Evolutionary conservation across 2,888 invertebrate species (phyloP).

Genomic region (Dendrolimus houi): DNA sequence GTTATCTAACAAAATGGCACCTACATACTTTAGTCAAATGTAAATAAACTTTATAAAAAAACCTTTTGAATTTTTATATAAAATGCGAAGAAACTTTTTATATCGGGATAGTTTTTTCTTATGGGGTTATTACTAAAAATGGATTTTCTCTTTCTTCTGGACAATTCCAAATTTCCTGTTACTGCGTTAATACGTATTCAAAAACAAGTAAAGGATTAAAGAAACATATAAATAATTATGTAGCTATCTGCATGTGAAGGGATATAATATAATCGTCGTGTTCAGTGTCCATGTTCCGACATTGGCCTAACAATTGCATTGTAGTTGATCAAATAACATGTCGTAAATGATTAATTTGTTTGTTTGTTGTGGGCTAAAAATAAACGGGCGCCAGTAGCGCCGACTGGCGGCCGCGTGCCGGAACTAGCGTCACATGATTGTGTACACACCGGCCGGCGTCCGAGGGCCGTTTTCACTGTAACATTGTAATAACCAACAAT

Average conservation of each 20-base stretch:
- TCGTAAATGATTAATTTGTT: background rate
- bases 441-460: slow-evolving; percentile 1
- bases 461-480: no score
- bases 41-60: no score
- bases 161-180: background rate
- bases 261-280: no score
- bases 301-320: background rate
- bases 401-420: slow-evolving; percentile 18
- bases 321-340: background rate
- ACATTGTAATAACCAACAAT: no score
- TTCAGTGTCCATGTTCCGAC: no score
- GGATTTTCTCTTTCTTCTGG: background rate
- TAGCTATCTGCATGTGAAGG: background rate
- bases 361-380: background rate
- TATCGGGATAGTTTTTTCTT: no score
- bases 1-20: no score
- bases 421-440: slow-evolving; percentile 38
- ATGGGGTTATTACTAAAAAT: no score
- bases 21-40: no score
- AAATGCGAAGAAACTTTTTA: no score
- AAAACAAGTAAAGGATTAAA: background rate
- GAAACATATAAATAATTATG: background rate
- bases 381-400: slow-evolving; percentile 21
- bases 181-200: background rate
- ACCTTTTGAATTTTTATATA: no score